These are phyloP conservation scores for Neodiprion fabricii DNA, from an alignment of 1,140 invertebrate species.

Conservation along the genomic window DNA sequence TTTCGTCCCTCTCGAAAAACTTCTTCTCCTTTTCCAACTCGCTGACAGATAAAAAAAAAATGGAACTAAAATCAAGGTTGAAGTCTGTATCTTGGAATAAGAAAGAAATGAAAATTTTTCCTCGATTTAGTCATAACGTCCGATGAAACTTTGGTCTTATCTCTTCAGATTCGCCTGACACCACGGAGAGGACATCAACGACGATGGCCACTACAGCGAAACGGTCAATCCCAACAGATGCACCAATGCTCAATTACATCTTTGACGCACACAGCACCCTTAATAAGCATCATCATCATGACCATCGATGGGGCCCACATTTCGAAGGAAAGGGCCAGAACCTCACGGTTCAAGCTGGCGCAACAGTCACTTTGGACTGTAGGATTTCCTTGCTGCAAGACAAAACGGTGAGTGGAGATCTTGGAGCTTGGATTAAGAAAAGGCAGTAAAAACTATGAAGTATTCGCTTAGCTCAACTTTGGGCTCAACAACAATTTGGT, in stretches of 20 bases:
- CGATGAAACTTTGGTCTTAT: not conserved
- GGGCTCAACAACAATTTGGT: too few relatives aligned
- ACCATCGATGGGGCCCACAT: conserved; percentile 73
- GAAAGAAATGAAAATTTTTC: not conserved
- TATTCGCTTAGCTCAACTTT: too few relatives aligned
- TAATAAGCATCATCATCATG: conserved; percentile 73
- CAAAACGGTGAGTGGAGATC: conserved; percentile 76
- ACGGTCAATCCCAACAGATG: conserved; percentile 61
- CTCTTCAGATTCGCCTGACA: conserved; percentile 36
- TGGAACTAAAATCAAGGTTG: too few relatives aligned
- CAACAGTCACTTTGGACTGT: conserved; percentile 81
- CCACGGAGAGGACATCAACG: conserved; percentile 34
- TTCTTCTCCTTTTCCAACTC: too few relatives aligned
- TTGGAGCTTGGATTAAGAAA: too few relatives aligned
- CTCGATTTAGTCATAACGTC: not conserved
- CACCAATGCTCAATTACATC: conserved; percentile 76
- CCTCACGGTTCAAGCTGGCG: conserved; percentile 81
- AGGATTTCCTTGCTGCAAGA: conserved; percentile 83
- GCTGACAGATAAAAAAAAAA: too few relatives aligned
- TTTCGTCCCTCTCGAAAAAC: too few relatives aligned
- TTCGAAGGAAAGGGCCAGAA: conserved; percentile 75
- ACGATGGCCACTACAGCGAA: conserved; percentile 42
- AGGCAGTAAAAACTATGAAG: too few relatives aligned
- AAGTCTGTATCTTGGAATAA: too few relatives aligned
- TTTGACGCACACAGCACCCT: conserved; percentile 72